Evolutionary conservation across 2,888 invertebrate species (phyloP).

Genomic region (Carabus problematicus): DNA sequence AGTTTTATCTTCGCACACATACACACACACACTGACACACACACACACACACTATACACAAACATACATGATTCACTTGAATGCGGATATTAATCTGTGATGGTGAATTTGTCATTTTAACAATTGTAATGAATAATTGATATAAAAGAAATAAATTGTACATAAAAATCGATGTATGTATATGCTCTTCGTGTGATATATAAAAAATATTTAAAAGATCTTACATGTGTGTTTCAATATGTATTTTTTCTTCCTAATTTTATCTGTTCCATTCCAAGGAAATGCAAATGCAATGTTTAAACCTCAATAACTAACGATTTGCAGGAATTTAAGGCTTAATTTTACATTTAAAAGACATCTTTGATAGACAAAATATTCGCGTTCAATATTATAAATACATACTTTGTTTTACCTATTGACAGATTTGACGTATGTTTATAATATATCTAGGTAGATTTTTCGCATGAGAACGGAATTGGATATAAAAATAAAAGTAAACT

Average conservation of each 20-base stretch:
- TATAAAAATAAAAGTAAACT: no score
- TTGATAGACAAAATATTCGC: no score
- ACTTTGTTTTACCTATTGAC: no score
- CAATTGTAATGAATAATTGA: slow-evolving; percentile 50
- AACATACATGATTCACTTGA: slow-evolving; percentile 20
- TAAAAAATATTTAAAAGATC: slow-evolving; percentile 58
- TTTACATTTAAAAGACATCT: no score
- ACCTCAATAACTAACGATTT: no score
- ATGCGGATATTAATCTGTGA: slow-evolving; percentile 42
- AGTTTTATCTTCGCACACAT: slow-evolving; percentile 41
- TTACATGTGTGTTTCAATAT: slow-evolving; percentile 45
- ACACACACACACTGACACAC: slow-evolving; percentile 36
- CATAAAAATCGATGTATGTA: slow-evolving; percentile 61
- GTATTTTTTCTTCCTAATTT: slow-evolving; percentile 21
- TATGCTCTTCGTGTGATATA: slow-evolving; percentile 62
- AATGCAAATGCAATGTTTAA: neutral
- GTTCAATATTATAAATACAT: no score
- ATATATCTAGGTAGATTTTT: no score
- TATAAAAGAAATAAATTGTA: slow-evolving; percentile 55
- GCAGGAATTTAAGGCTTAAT: no score
- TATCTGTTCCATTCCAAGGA: neutral
- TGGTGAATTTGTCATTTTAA: slow-evolving; percentile 40
- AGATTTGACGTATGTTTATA: no score
- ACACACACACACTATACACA: slow-evolving; percentile 29
- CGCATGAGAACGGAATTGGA: no score